Evolutionary conservation across 2,888 invertebrate species (phyloP).

Genomic region (Autographa pulchrina): DNA sequence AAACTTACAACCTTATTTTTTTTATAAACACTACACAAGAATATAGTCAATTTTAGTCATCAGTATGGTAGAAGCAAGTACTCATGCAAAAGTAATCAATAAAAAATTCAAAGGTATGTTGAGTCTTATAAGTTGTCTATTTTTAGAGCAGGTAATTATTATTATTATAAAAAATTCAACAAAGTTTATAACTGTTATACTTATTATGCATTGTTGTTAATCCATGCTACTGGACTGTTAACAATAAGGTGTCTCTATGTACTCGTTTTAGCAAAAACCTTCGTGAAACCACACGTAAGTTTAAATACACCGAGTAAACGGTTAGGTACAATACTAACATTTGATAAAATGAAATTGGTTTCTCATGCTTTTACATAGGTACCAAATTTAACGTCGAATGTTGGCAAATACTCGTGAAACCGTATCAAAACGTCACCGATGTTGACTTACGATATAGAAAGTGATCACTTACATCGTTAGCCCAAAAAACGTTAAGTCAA

Average conservation of each 20-base stretch:
- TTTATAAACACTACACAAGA: too few relatives aligned
- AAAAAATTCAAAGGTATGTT: too few relatives aligned
- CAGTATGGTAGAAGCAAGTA: too few relatives aligned
- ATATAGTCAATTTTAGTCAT: too few relatives aligned
- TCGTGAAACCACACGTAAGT: neutral
- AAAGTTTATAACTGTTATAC: too few relatives aligned
- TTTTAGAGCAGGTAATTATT: too few relatives aligned
- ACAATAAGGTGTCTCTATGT: too few relatives aligned
- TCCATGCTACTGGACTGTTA: too few relatives aligned
- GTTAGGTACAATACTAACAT: neutral
- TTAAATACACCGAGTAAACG: neutral
- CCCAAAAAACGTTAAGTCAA: neutral
- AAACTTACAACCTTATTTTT: neutral
- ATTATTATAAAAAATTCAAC: too few relatives aligned
- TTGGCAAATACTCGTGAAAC: conserved; percentile 22
- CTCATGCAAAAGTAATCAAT: too few relatives aligned
- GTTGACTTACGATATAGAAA: conserved; percentile 20
- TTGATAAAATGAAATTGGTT: conserved; percentile 1
- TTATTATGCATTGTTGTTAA: too few relatives aligned
- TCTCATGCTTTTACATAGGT: conserved; percentile 33
- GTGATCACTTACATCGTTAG: conserved; percentile 7
- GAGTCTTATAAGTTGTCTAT: too few relatives aligned
- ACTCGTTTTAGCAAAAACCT: neutral
- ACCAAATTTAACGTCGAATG: conserved; percentile 22
- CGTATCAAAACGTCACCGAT: conserved; percentile 27